These are phyloP conservation scores for Salvator merianae DNA, from an alignment of 2,113 vertebrate genomes.

Conservation along the genomic window DNA sequence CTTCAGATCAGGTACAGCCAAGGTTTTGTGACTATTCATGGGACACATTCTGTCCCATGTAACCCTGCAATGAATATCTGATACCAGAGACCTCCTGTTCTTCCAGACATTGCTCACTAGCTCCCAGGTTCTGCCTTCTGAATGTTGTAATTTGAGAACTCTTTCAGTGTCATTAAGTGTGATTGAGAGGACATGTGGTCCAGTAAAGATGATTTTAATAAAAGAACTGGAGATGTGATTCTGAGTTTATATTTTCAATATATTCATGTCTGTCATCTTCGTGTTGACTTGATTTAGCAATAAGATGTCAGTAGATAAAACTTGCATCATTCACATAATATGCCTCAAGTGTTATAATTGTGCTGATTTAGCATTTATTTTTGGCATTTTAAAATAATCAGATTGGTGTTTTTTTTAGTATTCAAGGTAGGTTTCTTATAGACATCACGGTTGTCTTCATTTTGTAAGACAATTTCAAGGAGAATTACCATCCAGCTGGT, in stretches of 20 bases:
- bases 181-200: background rate
- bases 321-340: background rate
- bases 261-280: background rate
- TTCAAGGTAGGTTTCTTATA: background rate
- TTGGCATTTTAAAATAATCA: background rate
- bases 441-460: background rate
- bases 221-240: background rate
- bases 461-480: background rate
- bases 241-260: background rate
- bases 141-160: too few species aligned
- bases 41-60: too few species aligned
- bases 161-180: too few species aligned
- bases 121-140: too few species aligned
- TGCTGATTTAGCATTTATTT: background rate
- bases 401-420: background rate
- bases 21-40: too few species aligned
- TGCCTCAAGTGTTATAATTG: background rate
- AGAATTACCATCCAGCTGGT: background rate
- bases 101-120: too few species aligned
- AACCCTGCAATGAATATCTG: too few species aligned
- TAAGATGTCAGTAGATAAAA: background rate
- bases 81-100: too few species aligned
- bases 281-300: slow-evolving; percentile 2
- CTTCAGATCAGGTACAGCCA: too few species aligned
- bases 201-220: background rate